Evolutionary conservation across 2,113 vertebrate species (phyloP).

Genomic region (Tragelaphus buxtoni): DNA sequence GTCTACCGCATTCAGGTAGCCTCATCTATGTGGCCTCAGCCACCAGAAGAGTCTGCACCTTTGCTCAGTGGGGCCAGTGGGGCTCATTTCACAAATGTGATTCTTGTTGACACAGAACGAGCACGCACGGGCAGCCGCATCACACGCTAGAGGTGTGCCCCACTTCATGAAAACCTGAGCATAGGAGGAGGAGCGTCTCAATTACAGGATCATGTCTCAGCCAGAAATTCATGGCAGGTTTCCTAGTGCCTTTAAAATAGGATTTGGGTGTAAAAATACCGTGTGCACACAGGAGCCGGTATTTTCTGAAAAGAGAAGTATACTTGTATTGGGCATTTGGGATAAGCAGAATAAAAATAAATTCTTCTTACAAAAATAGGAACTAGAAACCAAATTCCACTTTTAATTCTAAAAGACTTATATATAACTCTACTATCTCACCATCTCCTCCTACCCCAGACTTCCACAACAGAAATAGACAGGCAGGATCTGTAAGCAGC

Average conservation of each 20-base stretch:
- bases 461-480: conserved; percentile 2
- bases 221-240: conserved; percentile 50
- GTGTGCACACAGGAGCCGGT: conserved; percentile 43
- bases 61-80: neutral
- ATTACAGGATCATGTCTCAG: conserved; percentile 8
- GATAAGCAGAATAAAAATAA: conserved; percentile 66
- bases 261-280: conserved; percentile 58
- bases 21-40: neutral
- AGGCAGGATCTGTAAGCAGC: neutral
- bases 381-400: conserved; percentile 48
- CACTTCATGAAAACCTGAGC: conserved; percentile 7
- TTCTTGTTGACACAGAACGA: neutral
- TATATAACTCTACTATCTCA: conserved; percentile 38
- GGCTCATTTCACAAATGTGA: neutral
- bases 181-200: neutral
- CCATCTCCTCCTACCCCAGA: neutral
- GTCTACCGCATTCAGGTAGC: neutral
- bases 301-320: conserved; percentile 50
- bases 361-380: conserved; percentile 40
- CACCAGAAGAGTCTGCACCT: neutral
- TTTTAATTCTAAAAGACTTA: conserved; percentile 47
- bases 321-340: conserved; percentile 61
- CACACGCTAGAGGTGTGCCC: neutral
- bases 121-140: neutral
- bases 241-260: conserved; percentile 67